Evolutionary conservation across 2,797 vertebrate species (phyloP).

Genomic region (Chelidonichthys spinosus): DNA sequence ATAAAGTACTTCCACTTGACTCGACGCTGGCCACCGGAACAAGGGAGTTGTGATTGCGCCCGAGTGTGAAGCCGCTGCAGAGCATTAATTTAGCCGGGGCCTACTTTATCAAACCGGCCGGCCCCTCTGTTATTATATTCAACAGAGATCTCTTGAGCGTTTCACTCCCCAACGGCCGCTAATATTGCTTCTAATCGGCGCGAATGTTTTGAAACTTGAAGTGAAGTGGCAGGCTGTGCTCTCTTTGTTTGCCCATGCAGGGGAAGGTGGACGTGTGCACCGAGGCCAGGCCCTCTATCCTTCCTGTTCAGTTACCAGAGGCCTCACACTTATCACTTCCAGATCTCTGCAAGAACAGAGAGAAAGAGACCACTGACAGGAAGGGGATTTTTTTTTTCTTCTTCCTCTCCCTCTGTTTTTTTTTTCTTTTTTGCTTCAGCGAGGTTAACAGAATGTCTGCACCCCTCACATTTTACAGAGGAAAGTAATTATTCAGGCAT

Average conservation of each 20-base stretch:
- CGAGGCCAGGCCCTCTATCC: slow-evolving; percentile 73
- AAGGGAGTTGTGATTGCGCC: slow-evolving; percentile 46
- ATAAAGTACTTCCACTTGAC: slow-evolving; percentile 69
- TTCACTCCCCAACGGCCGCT: slow-evolving; percentile 30
- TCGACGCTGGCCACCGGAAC: slow-evolving; percentile 47
- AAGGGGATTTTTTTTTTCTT: slow-evolving; percentile 72
- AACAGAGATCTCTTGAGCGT: slow-evolving; percentile 39
- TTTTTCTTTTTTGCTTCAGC: slow-evolving; percentile 57
- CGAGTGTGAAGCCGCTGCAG: slow-evolving; percentile 33
- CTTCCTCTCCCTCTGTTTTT: slow-evolving; percentile 2
- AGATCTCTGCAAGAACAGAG: slow-evolving; percentile 78
- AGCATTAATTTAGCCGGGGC: slow-evolving; percentile 28
- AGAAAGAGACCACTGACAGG: slow-evolving; percentile 79
- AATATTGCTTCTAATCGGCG: slow-evolving; percentile 56
- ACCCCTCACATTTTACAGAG: slow-evolving; percentile 75
- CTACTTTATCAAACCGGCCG: slow-evolving; percentile 39
- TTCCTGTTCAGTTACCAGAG: slow-evolving; percentile 80
- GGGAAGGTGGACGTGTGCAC: slow-evolving; percentile 77
- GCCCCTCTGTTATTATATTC: slow-evolving; percentile 32
- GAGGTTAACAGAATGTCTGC: slow-evolving; percentile 79
- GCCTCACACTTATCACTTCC: slow-evolving; percentile 77
- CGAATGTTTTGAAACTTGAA: slow-evolving; percentile 54
- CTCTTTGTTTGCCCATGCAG: slow-evolving; percentile 64
- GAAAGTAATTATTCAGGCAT: slow-evolving; percentile 76
- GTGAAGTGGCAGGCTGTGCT: slow-evolving; percentile 61